These are phyloP conservation scores for Boloria selene DNA, from an alignment of 2,888 invertebrate species.

Conservation along the genomic window DNA sequence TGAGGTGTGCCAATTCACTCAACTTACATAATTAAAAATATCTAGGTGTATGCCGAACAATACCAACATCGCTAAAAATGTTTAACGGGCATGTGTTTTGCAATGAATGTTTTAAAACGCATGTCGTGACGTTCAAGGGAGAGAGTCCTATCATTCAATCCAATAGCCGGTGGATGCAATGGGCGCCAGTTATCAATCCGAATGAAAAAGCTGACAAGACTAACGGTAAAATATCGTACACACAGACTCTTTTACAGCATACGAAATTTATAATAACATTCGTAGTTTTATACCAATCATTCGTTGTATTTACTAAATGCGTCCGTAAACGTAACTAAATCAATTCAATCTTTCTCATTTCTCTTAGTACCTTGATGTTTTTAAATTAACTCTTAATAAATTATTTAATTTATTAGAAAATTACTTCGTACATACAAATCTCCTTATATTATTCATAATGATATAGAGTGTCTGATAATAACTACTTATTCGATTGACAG, in stretches of 20 bases:
- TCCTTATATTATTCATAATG: too few species aligned
- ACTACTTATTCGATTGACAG: constrained; percentile 16
- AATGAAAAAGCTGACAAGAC: constrained; percentile 40
- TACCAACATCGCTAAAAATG: constrained; percentile 69
- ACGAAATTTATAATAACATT: not conserved
- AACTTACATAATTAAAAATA: not conserved
- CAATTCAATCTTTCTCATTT: too few species aligned
- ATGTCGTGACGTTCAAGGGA: constrained; percentile 63
- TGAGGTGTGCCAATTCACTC: too few species aligned
- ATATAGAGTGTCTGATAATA: too few species aligned
- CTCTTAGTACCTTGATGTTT: too few species aligned
- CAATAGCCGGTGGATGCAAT: constrained; percentile 74
- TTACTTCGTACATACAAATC: too few species aligned
- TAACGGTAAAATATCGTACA: constrained; percentile 11
- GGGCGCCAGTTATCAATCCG: constrained; percentile 57
- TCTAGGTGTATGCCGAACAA: constrained; percentile 67
- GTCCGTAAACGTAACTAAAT: too few species aligned
- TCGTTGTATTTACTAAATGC: too few species aligned
- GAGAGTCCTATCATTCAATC: constrained; percentile 59
- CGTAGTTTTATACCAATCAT: too few species aligned
- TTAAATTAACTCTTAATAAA: too few species aligned
- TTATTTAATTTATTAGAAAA: too few species aligned
- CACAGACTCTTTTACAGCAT: not conserved
- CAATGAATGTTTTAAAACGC: constrained; percentile 67
- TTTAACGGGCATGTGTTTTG: constrained; percentile 78